Base-by-base conservation (phyloP, 2,888 invertebrate genomes). In the Blastobasis adustella region DNA sequence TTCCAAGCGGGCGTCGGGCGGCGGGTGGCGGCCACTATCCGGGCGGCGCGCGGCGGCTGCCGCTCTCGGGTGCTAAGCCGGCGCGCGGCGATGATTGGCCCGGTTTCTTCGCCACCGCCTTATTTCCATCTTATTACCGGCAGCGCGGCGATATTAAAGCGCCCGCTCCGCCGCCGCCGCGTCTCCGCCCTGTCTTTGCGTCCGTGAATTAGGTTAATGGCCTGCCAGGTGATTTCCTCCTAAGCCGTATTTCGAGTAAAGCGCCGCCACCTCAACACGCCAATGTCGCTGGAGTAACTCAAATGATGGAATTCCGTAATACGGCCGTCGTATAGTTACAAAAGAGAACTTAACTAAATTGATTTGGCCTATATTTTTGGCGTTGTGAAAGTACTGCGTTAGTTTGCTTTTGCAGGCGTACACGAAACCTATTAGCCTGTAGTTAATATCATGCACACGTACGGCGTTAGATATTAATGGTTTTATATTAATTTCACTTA, bases 151-250 rank as follows among this genome's bases (percentile, higher is more conserved):
- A 83, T 88, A 87, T 85, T 85, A 86, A 84, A 82, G 74, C 80
- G 75, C 70, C 47, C 23, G 5, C 47, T 59, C 50, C 60, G 37
- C 66, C 67, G 67, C 72, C 72, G 79, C 79, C 77, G 75, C 80
- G 78, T 75, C 82, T 78, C 81, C 84, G 79, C 85, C 85, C 83
- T 84, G 85, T 86, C 87, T 85, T 84, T 82, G 82, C 80, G 78
- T 80, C 83, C 81, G 81, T 84, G 84, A 88, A 88, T 88, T 88
- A 85, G 88, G 88, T 88, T 89, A 87, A 88, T 89, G 84, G 88
- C 79, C 80, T 85, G 85, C 83, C 84, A 84, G 87, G 85, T 86
- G 85, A 87, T 85, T 88, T 87, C 84, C 82, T 86, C 77, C 82
- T 82, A 74, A 86, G 79, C 76, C 74, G 74, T 80, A 76, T 83